Percentiles rank a stretch among this genome's conserved stretches.
Evolutionary conservation across 2,113 vertebrate genomes (phyloP).

Genomic region (Glaucomys volans): DNA sequence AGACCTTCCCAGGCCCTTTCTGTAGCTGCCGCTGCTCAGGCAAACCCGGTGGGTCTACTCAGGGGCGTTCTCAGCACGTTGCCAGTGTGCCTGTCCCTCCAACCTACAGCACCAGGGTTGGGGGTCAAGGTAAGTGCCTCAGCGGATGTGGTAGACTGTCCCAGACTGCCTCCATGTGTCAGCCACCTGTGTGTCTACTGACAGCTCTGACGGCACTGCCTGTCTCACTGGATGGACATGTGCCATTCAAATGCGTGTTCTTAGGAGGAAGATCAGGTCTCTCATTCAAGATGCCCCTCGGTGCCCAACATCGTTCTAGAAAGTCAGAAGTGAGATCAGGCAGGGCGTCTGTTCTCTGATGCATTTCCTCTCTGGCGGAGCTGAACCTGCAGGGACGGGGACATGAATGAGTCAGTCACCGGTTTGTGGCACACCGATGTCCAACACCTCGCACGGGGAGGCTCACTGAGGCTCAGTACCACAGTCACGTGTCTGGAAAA

Average conservation of each 20-base stretch:
- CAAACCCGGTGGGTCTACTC: accelerated
- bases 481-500: not conserved
- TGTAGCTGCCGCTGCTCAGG: accelerated
- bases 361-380: not conserved
- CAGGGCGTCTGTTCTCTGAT: accelerated
- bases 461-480: not conserved
- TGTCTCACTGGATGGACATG: accelerated
- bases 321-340: accelerated
- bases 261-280: too few species aligned
- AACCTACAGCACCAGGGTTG: accelerated
- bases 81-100: too few species aligned
- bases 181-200: accelerated
- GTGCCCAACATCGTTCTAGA: accelerated
- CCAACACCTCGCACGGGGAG: accelerated
- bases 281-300: accelerated
- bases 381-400: accelerated
- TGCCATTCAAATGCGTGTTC: accelerated
- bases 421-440: accelerated
- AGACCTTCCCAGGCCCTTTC: accelerated
- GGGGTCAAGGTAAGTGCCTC: accelerated
- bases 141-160: accelerated
- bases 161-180: accelerated
- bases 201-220: accelerated
- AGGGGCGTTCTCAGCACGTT: too few species aligned
- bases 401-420: accelerated